phyloP scores from a whole-genome alignment of 2,888 invertebrate species.

The Liopterus haemorrhoidalis region DNA sequence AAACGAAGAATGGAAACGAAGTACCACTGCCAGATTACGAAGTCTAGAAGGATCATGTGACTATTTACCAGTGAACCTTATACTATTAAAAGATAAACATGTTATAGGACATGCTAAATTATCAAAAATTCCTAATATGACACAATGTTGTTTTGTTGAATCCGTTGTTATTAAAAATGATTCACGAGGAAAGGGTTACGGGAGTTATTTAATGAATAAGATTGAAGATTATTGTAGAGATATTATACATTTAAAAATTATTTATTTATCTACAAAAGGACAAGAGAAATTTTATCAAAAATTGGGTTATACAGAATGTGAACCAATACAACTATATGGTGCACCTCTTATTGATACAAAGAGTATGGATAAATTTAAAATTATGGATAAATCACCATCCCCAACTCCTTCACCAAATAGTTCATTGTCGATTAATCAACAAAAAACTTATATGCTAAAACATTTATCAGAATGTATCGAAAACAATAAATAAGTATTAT shows the following conservation, averaged over 20 bases:
- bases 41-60: slow-evolving; percentile 69
- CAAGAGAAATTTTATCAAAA: slow-evolving; percentile 71
- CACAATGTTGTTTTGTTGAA: slow-evolving; percentile 70
- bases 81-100: slow-evolving; percentile 53
- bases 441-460: slow-evolving; percentile 42
- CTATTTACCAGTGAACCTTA: slow-evolving; percentile 63
- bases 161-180: slow-evolving; percentile 71
- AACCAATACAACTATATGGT: slow-evolving; percentile 66
- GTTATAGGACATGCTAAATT: slow-evolving; percentile 78
- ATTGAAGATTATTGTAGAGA: slow-evolving; percentile 68
- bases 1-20: slow-evolving; percentile 83
- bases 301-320: slow-evolving; percentile 64
- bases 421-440: slow-evolving; percentile 32
- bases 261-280: slow-evolving; percentile 54
- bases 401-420: slow-evolving; percentile 45
- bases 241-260: slow-evolving; percentile 54
- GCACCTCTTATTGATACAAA: slow-evolving; percentile 32
- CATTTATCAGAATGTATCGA: too few species aligned
- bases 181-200: slow-evolving; percentile 69
- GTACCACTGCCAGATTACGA: slow-evolving; percentile 70
- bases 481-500: slow-evolving; percentile 12
- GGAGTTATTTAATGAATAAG: slow-evolving; percentile 66
- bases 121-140: slow-evolving; percentile 63
- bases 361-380: slow-evolving; percentile 27
- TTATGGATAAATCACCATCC: slow-evolving; percentile 34